Conservation (phyloP, 64 coral and sea anemone species). For the Acropora yongei region DNA sequence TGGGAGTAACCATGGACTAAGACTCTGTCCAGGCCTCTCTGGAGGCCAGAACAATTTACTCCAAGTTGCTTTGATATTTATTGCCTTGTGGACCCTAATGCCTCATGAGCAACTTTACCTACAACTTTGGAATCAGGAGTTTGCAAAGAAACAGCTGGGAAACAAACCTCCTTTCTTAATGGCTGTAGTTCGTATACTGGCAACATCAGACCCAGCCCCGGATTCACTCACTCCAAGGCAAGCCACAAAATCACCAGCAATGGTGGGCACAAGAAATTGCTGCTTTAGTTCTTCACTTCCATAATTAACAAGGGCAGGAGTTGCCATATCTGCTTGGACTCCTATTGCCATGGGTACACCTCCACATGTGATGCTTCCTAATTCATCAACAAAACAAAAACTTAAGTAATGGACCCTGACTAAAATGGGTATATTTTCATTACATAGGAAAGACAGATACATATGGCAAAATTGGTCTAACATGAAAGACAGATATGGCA, state of each 20-base stretch:
- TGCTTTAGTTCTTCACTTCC: conserved; percentile 82
- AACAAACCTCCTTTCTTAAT: conserved; percentile 94
- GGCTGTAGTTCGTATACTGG: conserved; percentile 92
- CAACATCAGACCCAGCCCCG: conserved; percentile 94
- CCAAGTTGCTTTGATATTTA: no score
- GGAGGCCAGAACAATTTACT: no score
- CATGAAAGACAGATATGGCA: no score
- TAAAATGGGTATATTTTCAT: no score
- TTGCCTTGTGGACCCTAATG: no score
- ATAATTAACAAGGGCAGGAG: conserved; percentile 88
- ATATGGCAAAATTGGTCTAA: no score
- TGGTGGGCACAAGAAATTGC: conserved; percentile 83
- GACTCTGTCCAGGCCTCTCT: no score
- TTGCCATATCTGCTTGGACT: conserved; percentile 93
- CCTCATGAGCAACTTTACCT: no score
- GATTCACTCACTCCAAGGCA: conserved; percentile 93
- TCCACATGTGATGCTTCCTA: conserved; percentile 91
- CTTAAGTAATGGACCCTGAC: no score
- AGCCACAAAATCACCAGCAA: conserved; percentile 92
- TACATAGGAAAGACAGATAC: no score
- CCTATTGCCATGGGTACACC: conserved; percentile 97
- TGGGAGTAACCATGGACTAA: no score
- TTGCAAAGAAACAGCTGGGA: conserved; percentile 19
- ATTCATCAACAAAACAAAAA: background rate
- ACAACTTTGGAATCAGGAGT: no score